Base-by-base conservation (phyloP, 2,797 vertebrate species). In the Microctenopoma steveboyesi region DNA sequence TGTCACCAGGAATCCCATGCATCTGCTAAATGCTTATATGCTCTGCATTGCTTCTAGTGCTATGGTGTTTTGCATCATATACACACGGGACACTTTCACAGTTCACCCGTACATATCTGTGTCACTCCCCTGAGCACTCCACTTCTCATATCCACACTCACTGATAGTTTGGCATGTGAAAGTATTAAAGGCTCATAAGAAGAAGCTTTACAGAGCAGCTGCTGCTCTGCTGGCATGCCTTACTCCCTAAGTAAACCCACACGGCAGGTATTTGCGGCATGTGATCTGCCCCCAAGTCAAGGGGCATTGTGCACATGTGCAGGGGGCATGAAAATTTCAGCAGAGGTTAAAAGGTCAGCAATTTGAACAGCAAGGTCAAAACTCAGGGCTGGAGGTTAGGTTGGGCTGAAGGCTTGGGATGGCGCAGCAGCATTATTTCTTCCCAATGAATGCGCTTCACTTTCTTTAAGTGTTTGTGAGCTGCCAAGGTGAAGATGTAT, bases 131-230 rank as follows among this genome's bases (percentile, higher is more conserved):
- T 15, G 81, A 87, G 89, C 60, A 78, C 74, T 79, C 72, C 78
- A 78, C 78, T 72, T 86, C 81, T 86, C 81, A 70, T 49, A 66
- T 75, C 68, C 74, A 72, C 63, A 60, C 84, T 82, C 66, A 59
- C 69, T 76, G 77, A 76, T 58, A n/a, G 73, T 73, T 48, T n/a
- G 88, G 84, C 72, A 91, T 91, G 90, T 69, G 69, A 82, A 72
- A 82, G 80, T 84, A 84, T 87, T 80, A 51, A 68, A 37, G 74
- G 69, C 81, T 83, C 83, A 77, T 87, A 84, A 85, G 84, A 12
- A 72, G 77, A 79, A 85, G 86, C 78, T 81, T 83, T 81, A 63
- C 67, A n/a, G 67, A 67, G 81, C 91, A 91, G 91, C 91, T 90
- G 91, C 84, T 55, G 77, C 82, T 64, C 62, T 59, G 53, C 81